These are phyloP conservation scores for Cavia porcellus DNA, from an alignment of 2,113 vertebrate genomes.

Conservation along the genomic window DNA sequence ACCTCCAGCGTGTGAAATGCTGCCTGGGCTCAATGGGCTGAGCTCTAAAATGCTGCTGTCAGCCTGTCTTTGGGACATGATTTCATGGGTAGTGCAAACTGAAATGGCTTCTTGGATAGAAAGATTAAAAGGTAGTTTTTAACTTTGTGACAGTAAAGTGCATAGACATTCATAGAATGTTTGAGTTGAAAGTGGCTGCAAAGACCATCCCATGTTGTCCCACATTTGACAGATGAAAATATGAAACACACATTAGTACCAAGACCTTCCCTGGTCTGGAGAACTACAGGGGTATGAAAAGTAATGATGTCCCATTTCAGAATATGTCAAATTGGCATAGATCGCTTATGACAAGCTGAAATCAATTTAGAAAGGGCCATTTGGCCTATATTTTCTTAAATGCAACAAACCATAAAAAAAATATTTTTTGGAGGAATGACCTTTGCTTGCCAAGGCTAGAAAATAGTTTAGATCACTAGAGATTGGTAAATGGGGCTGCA, in stretches of 20 bases:
- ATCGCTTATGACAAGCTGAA: neutral
- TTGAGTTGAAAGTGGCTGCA: neutral
- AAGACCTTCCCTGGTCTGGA: neutral
- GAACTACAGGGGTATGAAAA: neutral
- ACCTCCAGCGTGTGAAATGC: neutral
- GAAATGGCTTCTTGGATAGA: neutral
- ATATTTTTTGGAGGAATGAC: too few relatives aligned
- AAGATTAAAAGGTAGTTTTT: neutral
- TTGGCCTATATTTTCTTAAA: neutral
- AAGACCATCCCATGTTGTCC: neutral
- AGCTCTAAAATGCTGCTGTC: neutral
- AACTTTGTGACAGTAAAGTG: neutral
- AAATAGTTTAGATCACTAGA: neutral
- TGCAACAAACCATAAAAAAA: neutral
- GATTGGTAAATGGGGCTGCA: neutral
- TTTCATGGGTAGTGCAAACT: neutral
- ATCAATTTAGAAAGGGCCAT: neutral
- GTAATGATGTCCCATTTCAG: neutral
- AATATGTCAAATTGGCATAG: neutral
- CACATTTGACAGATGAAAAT: neutral
- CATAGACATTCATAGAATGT: neutral
- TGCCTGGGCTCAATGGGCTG: too few relatives aligned
- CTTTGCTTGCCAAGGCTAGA: neutral
- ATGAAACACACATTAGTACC: neutral
- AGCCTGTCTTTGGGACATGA: neutral